Percentiles rank a stretch among this genome's conserved stretches.
These are phyloP conservation scores for Condylostylus longicornis DNA, from an alignment of 1,140 invertebrate genomes.

Conservation along the genomic window DNA sequence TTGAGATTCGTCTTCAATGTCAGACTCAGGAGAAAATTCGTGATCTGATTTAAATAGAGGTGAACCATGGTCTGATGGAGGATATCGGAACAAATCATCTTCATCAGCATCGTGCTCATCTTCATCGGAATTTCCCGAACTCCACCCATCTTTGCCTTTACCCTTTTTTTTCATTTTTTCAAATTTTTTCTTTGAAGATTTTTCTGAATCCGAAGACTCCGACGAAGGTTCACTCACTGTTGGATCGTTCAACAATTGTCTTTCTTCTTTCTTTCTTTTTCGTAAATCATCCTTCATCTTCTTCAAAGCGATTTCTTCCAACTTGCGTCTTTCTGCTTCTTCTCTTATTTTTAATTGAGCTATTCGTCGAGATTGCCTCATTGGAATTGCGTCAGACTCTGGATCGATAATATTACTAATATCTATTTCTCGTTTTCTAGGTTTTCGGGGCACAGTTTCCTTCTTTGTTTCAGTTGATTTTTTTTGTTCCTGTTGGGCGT, in stretches of 20 bases:
- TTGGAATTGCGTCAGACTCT: conserved; percentile 35
- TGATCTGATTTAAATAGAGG: conserved; percentile 71
- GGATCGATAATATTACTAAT: conserved; percentile 26
- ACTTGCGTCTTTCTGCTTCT: conserved; percentile 54
- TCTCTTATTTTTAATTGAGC: conserved; percentile 74
- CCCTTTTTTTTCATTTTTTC: conserved; percentile 43
- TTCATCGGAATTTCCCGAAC: conserved; percentile 46
- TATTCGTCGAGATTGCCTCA: conserved; percentile 62
- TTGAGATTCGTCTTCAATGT: conserved; percentile 44
- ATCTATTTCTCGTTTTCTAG: conserved; percentile 39
- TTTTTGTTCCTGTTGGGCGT: conserved; percentile 6
- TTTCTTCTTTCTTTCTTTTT: conserved; percentile 40
- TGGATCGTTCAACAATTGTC: conserved; percentile 22
- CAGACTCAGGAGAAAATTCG: conserved; percentile 70
- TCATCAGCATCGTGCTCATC: conserved; percentile 48
- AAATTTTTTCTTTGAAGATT: conserved; percentile 35
- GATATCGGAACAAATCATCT: conserved; percentile 37
- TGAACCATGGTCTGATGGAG: conserved; percentile 40
- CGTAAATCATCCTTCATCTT: conserved; percentile 45
- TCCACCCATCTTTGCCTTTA: conserved; percentile 50
- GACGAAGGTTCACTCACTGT: conserved; percentile 31
- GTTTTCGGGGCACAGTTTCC: conserved; percentile 7
- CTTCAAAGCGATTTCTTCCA: conserved; percentile 50
- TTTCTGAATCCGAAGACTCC: conserved; percentile 29
- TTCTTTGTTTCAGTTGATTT: conserved; percentile 3